A percentile compares a stretch with the other conserved stretches of the same genome.
phyloP scores from a whole-genome alignment of 92 coral and sea anemone genomes.

The Diadumene lineata region DNA sequence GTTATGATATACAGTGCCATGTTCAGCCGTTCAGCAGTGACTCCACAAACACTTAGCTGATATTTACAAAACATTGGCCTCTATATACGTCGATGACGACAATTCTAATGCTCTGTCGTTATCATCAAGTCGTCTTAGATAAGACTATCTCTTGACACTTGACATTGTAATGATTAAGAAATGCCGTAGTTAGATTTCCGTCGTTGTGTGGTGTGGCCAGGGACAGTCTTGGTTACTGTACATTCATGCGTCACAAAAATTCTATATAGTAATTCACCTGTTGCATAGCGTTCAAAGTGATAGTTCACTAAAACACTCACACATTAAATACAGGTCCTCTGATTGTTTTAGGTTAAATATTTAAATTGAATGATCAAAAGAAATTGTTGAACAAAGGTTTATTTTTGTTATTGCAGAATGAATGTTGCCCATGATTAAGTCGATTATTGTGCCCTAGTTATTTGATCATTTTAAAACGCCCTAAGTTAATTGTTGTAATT shows the following conservation, averaged over 20 bases:
- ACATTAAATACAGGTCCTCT: no score
- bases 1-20: slow-evolving; percentile 31
- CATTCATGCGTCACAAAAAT: background rate
- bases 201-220: background rate
- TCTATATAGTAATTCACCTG: background rate
- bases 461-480: no score
- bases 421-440: no score
- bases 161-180: background rate
- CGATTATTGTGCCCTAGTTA: no score
- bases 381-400: no score
- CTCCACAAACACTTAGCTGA: slow-evolving; percentile 8
- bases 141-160: background rate
- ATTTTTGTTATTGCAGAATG: no score
- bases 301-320: no score
- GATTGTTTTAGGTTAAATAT: no score
- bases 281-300: background rate
- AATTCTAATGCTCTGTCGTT: background rate
- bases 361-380: no score
- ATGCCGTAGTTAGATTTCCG: slow-evolving; percentile 8
- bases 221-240: background rate
- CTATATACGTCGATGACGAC: slow-evolving; percentile 36
- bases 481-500: no score
- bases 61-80: slow-evolving; percentile 8
- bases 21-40: slow-evolving; percentile 14
- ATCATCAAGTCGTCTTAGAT: background rate